Evolutionary conservation across 2,888 invertebrate genomes (phyloP).

Genomic region (Eumacrocentrus americanus): DNA sequence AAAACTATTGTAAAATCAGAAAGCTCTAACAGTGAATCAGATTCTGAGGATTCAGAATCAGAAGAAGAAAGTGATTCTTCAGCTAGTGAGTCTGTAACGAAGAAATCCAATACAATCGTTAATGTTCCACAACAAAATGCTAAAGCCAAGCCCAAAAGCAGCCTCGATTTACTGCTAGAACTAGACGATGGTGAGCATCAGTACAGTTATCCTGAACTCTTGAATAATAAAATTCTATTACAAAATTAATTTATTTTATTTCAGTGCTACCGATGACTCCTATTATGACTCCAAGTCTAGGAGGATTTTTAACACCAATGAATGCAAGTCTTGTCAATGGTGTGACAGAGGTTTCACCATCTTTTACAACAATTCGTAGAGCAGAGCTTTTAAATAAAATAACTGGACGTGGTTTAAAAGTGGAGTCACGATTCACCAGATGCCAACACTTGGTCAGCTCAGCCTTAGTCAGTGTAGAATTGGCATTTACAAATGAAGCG

Average conservation of each 20-base stretch:
- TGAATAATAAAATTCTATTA: not conserved
- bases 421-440: constrained; percentile 75
- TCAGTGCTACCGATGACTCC: constrained; percentile 71
- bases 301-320: constrained; percentile 76
- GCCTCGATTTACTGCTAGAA: constrained; percentile 83
- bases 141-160: constrained; percentile 65
- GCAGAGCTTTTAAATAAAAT: constrained; percentile 76
- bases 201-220: constrained; percentile 44
- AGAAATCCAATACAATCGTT: constrained; percentile 34
- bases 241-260: constrained; percentile 28
- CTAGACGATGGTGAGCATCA: constrained; percentile 71
- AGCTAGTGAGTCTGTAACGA: constrained; percentile 41
- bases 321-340: constrained; percentile 50
- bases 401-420: constrained; percentile 71
- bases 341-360: constrained; percentile 64
- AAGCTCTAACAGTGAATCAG: constrained; percentile 47
- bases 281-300: constrained; percentile 82
- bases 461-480: constrained; percentile 80
- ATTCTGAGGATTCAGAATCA: constrained; percentile 50
- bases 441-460: constrained; percentile 82
- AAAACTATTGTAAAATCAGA: constrained; percentile 44
- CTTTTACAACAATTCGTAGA: constrained; percentile 67
- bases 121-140: constrained; percentile 38
- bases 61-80: constrained; percentile 50
- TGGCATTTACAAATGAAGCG: constrained; percentile 78